A percentile compares a stretch with the other conserved stretches of the same genome.
Evolutionary conservation across 2,797 vertebrate genomes (phyloP).

Genomic region (Pygocentrus nattereri): DNA sequence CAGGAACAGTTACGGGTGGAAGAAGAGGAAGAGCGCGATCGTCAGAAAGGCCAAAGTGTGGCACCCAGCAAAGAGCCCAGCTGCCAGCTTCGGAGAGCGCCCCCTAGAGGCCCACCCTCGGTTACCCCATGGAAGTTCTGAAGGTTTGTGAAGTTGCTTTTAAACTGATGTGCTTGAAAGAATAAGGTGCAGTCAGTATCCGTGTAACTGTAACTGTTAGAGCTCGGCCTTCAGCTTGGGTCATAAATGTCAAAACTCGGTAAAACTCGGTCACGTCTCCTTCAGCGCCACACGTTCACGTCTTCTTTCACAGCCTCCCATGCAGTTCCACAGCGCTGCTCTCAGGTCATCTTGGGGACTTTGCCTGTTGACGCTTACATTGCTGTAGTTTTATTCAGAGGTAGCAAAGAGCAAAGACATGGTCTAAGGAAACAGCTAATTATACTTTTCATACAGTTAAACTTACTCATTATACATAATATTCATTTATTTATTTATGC

Average conservation of each 20-base stretch:
- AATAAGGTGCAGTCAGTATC: no score
- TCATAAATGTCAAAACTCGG: no score
- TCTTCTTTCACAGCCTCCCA: not conserved
- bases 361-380: not conserved
- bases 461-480: not conserved
- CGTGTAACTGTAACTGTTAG: no score
- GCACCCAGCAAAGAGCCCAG: constrained; percentile 65
- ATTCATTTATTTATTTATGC: not conserved
- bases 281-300: constrained; percentile 13
- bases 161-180: no score
- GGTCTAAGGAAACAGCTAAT: not conserved
- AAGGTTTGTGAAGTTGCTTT: constrained; percentile 85
- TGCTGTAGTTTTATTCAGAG: not conserved
- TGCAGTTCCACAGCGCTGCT: not conserved
- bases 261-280: constrained; percentile 69
- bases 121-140: constrained; percentile 84
- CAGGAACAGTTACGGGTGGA: constrained; percentile 85
- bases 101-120: constrained; percentile 40
- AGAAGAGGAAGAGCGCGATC: constrained; percentile 79
- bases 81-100: constrained; percentile 78
- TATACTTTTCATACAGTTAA: no score
- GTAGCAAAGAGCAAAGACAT: not conserved
- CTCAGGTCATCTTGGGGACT: constrained; percentile 1
- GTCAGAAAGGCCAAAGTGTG: constrained; percentile 25
- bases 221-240: no score